Evolutionary conservation across 2,113 vertebrate species (phyloP), one percentile per base, ranked within the genome.

Genomic region (human): DNA sequence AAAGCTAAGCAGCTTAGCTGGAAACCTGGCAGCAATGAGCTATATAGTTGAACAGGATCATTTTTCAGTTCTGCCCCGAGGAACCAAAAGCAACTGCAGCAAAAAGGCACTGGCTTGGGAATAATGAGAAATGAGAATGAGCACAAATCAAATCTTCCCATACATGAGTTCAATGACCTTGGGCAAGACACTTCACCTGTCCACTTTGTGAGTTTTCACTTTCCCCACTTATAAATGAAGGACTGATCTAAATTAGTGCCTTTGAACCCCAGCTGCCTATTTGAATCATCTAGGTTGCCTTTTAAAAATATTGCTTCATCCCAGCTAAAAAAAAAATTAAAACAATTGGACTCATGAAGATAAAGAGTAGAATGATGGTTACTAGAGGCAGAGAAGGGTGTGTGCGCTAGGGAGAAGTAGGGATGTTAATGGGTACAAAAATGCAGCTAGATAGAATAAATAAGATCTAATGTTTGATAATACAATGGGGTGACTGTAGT

Each of bases 101-200:
- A n/a, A 84, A 93, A 89, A 50, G 43, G 8, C 17, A 22, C 35
- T n/a, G 48, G 27, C 25, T 82, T 64, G n/a, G 68, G 68, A 84
- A 92, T 97, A 98, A 81, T 86, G 97, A 98, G 92, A 92, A 10
- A 0, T 16, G 38, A 68, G 22, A 94, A 72, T 50, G 96, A 87
- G 40, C 72, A 78, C 3, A 89, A 2, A 11, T 82, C 22, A 73
- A 52, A 66, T 32, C 27, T 85, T 81, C 59, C 27, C 61, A 38
- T 2, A 64, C 10, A 3, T 17, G 38, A 23, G 20, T 23, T 57
- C 61, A 23, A 12, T 14, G 45, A 68, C 59, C 38, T 17, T 45
- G 64, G 43, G 27, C 23, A 75, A 66, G 68, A 43, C 30, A 25
- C n/a, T 86, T 79, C 70, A 40, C 50, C 38, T 48, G 23, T 82